Evolutionary conservation across 2,113 vertebrate genomes (phyloP).

Genomic region (Gnathonemus echidnorhynchus): DNA sequence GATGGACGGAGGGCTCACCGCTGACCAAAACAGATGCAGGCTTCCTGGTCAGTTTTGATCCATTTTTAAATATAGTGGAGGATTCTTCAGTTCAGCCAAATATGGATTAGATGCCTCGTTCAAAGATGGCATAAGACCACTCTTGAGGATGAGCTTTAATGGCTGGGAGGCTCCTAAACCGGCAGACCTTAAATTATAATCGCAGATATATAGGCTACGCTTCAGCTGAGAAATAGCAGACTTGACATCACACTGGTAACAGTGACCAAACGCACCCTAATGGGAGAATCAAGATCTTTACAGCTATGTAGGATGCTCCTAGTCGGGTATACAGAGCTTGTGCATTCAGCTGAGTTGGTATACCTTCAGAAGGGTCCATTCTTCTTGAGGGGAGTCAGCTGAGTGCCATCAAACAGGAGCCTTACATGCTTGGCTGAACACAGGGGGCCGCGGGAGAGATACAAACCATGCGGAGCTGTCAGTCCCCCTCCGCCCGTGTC

Average conservation of each 20-base stretch:
- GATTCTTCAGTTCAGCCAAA: background rate
- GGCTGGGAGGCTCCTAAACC: background rate
- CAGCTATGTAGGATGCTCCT: background rate
- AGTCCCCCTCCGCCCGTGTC: background rate
- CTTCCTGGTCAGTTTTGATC: background rate
- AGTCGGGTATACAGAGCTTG: background rate
- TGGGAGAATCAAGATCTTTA: background rate
- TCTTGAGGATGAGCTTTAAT: background rate
- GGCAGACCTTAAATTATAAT: background rate
- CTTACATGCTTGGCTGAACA: background rate
- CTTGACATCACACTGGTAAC: background rate
- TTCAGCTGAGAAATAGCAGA: background rate
- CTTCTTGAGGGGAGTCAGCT: background rate
- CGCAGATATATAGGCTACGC: background rate
- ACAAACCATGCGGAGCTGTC: background rate
- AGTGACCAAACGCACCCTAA: background rate
- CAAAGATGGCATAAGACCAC: background rate
- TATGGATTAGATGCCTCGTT: background rate
- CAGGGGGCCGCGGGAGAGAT: background rate
- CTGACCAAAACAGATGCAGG: background rate
- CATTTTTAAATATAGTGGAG: background rate
- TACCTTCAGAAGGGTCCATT: background rate
- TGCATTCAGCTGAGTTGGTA: background rate
- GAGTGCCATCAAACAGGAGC: background rate
- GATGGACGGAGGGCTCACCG: background rate